Evolutionary conservation across 2,113 vertebrate species (phyloP), one percentile per base, ranked within the genome.

Genomic region (Lophochroa leadbeateri): DNA sequence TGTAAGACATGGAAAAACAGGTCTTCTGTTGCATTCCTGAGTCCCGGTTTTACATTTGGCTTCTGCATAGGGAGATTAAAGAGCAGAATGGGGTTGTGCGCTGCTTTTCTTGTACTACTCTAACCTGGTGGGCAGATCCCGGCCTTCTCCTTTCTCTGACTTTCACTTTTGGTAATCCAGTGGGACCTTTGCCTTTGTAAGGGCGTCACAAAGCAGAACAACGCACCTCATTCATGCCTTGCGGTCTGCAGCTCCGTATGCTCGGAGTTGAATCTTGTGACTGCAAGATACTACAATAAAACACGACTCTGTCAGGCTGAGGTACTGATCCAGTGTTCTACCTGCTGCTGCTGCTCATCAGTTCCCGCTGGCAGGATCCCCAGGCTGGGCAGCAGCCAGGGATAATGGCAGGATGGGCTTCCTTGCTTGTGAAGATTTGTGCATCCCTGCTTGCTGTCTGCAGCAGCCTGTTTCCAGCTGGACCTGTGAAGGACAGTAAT

Each of bases 331-430:
- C 3, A 2, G 88, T 67, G 41, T 31, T 82, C 44, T 64, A 83
- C 67, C 84, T 96, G 92, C 94, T 94, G 78, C 74, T 74, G 78
- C 74, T 74, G 74, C 85, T 93, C 63, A 46, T 57, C 70, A 41
- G 46, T n/a, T 74, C 79, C 65, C 2, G 11, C 82, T 95, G 96
- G 94, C 95, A 86, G 80, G 33, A 88, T 93, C 86, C 86, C 94
- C 92, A 83, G 94, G 64, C 88, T 96, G 94, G 82, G 79, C 91
- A 94, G 90, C 90, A 88, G 92, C 95, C 94, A 92, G 94, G 11
- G 53, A 27, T 4, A 72, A 50, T 11, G 13, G 88, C 46, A 90
- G 86, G 82, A 90, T 49, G 64, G 37, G 60, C 31, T 83, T 76
- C 77, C 85, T 83, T 61, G 33, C 87, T 87, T 10, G 3, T 53